A percentile compares a stretch with the other conserved stretches of the same genome.
Evolutionary conservation across 2,888 invertebrate species (phyloP).

Genomic region (Encarsia formosa): DNA sequence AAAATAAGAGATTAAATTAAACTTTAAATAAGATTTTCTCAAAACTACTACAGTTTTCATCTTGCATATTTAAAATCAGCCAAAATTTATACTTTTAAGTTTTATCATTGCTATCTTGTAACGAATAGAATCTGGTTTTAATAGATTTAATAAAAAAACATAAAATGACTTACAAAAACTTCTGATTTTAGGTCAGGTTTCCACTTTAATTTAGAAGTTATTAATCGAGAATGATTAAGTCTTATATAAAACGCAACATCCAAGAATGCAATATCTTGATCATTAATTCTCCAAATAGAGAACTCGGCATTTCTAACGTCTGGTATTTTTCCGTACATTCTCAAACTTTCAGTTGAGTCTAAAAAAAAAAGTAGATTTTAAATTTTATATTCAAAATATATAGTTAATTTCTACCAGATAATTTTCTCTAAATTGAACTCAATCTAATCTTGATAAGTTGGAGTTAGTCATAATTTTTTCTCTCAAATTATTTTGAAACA

Average conservation of each 20-base stretch:
- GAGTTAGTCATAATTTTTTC: no score
- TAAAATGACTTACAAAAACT: constrained; percentile 51
- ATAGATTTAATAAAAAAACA: not conserved
- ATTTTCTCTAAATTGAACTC: no score
- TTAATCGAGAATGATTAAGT: constrained; percentile 77
- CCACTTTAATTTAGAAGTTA: constrained; percentile 78
- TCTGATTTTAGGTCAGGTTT: constrained; percentile 68
- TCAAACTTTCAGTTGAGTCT: constrained; percentile 64
- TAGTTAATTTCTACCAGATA: no score
- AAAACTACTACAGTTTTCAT: no score
- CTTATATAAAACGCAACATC: constrained; percentile 76
- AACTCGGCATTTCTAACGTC: constrained; percentile 73
- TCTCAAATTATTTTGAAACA: no score
- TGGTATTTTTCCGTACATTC: constrained; percentile 71
- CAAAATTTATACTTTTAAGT: not conserved
- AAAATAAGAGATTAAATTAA: no score
- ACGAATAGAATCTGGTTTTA: no score
- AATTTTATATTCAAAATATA: no score
- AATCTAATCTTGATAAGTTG: no score
- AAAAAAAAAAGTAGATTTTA: constrained; percentile 2
- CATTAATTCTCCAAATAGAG: constrained; percentile 78
- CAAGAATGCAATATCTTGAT: constrained; percentile 67
- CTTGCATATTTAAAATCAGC: no score
- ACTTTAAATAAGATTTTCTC: no score
- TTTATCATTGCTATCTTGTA: no score